These are phyloP conservation scores for Orchesella flavescens DNA, from an alignment of 2,888 invertebrate genomes.

Conservation along the genomic window DNA sequence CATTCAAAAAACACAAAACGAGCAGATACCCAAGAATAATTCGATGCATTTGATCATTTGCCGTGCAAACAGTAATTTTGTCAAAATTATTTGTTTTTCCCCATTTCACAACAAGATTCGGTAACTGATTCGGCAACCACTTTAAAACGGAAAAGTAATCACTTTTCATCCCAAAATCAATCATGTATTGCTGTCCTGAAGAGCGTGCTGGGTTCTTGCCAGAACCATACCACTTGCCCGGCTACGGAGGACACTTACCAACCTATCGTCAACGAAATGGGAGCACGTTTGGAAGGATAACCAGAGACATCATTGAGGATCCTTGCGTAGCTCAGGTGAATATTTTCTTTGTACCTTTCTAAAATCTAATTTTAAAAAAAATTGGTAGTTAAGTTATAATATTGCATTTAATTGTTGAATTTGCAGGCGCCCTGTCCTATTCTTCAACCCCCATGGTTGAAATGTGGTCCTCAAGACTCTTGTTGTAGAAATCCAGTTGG, in stretches of 20 bases:
- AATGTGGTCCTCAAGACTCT: conserved; percentile 21
- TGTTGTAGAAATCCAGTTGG: conserved; percentile 61
- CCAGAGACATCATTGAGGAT: conserved; percentile 67
- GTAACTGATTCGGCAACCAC: background rate
- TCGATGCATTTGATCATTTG: no score
- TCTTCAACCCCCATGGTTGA: conserved; percentile 31
- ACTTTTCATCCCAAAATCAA: background rate
- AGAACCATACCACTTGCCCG: conserved; percentile 69
- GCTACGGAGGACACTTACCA: conserved; percentile 68
- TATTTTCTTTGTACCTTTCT: background rate
- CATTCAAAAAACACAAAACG: no score
- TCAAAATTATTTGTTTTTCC: no score
- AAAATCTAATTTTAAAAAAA: no score
- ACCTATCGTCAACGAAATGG: conserved; percentile 62
- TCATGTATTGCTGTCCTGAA: conserved; percentile 58
- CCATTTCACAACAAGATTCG: no score
- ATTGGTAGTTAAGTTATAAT: no score
- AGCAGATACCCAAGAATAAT: no score
- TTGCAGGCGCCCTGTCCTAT: conserved; percentile 50
- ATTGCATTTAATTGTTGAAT: background rate
- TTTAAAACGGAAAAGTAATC: background rate
- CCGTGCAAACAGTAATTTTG: no score
- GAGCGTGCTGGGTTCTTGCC: conserved; percentile 62
- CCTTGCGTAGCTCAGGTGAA: conserved; percentile 69
- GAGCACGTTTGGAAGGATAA: conserved; percentile 62